Conservation (phyloP, 1,140 invertebrate genomes). For the Drosophila arizonae region DNA sequence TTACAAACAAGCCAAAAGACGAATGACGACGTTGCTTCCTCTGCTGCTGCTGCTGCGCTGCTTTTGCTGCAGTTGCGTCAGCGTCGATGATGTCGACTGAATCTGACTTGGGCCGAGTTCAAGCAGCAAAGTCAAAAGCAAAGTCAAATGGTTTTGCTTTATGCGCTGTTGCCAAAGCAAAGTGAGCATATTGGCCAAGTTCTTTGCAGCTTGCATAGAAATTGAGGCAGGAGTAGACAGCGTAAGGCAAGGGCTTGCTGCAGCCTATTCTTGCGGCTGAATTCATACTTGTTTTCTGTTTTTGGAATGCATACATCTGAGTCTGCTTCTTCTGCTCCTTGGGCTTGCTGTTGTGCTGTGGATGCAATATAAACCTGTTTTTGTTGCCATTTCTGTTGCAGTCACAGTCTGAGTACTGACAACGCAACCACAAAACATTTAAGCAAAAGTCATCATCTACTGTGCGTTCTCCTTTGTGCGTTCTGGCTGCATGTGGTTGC, state of each 20-base stretch:
- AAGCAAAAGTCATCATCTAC: constrained; percentile 53
- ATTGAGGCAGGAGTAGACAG: neutral
- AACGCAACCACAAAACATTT: constrained; percentile 66
- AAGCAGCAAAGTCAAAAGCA: constrained; percentile 55
- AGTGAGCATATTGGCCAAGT: neutral
- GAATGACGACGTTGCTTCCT: neutral
- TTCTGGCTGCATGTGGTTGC: constrained; percentile 46
- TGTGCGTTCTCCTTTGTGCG: neutral
- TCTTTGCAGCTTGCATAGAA: too few species aligned
- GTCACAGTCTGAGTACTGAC: constrained; percentile 10
- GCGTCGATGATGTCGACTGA: constrained; percentile 17
- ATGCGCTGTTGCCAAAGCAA: neutral
- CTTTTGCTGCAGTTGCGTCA: too few species aligned
- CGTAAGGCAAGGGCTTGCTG: neutral
- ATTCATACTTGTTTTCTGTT: neutral
- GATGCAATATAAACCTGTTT: constrained; percentile 68
- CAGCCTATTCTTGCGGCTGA: too few species aligned
- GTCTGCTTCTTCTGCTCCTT: constrained; percentile 12
- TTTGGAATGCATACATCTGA: neutral
- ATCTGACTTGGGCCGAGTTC: constrained; percentile 64
- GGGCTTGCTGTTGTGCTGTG: constrained; percentile 32
- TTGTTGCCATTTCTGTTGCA: constrained; percentile 43
- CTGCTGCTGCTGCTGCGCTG: neutral
- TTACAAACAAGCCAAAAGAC: constrained; percentile 31
- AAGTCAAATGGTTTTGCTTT: constrained; percentile 5